Evolutionary conservation across 2,113 vertebrate genomes (phyloP), one percentile per base, ranked within the genome.

Genomic region (Eublepharis macularius): DNA sequence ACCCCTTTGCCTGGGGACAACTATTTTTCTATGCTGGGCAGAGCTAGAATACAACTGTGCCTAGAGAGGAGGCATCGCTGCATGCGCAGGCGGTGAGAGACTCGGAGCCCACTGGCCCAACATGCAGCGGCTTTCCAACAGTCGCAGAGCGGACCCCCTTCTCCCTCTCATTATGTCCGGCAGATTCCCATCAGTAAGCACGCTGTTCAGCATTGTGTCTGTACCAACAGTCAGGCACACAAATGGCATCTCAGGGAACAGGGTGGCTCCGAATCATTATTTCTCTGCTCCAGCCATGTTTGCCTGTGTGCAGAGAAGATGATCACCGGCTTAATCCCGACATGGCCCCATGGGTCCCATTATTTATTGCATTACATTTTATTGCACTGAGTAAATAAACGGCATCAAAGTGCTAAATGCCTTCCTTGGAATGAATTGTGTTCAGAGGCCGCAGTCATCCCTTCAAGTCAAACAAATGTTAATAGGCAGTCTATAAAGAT

Each of bases 361-460:
- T 96, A 95, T 95, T 97, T 94, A 95, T 88, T 94, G 93, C 76
- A 91, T 90, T 94, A 86, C 88, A 82, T 94, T 95, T 96, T 93
- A 91, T 85, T 89, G 88, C 6, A 32, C 57, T 73, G 91, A 95
- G 94, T 95, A 96, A 96, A 96, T 95, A 97, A 96, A 95, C 91
- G 90, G 90, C 89, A 92, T 93, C 91, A 94, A 94, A 95, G 88
- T 88, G 90, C 93, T 92, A 91, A 94, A 95, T 94, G 94, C 92
- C 94, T 94, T 94, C 92, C 86, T 65, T 5, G n/a, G 79, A 94
- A 93, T 45, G 88, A 90, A 85, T 72, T 80, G 88, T 43, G 41
- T 90, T 94, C 73, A 43, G 90, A 84, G 73, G 80, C 60, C 7
- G 75, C 34, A 85, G 80, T 85, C 90, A 74, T 91, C 92, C 86